Evolutionary conservation across 2,797 vertebrate species (phyloP).

Genomic region (Enteromius mattozi): DNA sequence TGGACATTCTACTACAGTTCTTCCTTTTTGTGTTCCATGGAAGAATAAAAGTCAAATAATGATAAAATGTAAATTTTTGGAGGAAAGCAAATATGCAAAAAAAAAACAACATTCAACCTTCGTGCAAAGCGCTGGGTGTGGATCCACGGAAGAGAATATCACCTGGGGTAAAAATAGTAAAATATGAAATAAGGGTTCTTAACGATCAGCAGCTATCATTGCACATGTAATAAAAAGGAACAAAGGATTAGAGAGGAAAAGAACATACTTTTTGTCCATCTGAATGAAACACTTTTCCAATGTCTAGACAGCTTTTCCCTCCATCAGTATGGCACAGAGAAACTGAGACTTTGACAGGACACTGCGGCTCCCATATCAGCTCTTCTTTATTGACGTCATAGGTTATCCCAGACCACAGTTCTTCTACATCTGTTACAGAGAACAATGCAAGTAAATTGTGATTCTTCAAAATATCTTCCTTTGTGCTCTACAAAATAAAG

Average conservation of each 20-base stretch:
- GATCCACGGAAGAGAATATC: constrained; percentile 56
- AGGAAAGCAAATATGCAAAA: background rate
- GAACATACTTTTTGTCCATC: constrained; percentile 21
- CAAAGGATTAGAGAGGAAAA: background rate
- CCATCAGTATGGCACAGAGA: constrained; percentile 52
- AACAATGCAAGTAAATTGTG: background rate
- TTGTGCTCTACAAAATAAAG: background rate
- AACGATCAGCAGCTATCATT: background rate
- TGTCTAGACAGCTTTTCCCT: constrained; percentile 40
- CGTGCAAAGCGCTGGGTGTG: constrained; percentile 58
- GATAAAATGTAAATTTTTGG: background rate
- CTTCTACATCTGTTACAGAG: constrained; percentile 48
- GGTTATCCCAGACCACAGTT: constrained; percentile 58
- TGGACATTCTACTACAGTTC: background rate
- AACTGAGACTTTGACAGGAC: constrained; percentile 48
- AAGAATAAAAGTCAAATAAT: background rate
- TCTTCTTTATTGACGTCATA: constrained; percentile 45
- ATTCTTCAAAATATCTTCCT: background rate
- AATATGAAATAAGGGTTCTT: background rate
- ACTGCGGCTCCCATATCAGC: constrained; percentile 55
- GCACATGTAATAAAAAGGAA: background rate
- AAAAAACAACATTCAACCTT: constrained; percentile 44
- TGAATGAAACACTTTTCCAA: constrained; percentile 40
- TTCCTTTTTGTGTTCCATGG: background rate
- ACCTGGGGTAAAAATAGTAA: constrained; percentile 45